Conservation (phyloP, 1,140 invertebrate species). For the Arctopsyche grandis region DNA sequence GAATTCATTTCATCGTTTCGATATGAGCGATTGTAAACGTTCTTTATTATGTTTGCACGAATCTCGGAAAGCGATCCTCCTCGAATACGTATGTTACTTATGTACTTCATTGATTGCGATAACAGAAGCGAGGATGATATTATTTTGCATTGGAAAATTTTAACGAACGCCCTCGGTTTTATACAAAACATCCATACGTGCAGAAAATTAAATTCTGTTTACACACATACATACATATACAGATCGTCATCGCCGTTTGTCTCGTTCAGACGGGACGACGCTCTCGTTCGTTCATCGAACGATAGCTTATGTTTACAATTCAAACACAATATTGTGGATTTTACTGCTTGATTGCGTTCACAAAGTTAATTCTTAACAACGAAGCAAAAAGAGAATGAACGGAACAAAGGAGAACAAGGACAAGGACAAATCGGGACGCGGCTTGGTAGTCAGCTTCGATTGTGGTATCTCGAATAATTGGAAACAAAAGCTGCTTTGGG, state of each 20-base stretch:
- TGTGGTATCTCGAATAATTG: slow-evolving; percentile 9
- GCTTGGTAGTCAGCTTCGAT: slow-evolving; percentile 11
- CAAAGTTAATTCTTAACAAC: slow-evolving; percentile 30
- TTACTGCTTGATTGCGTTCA: slow-evolving; percentile 27
- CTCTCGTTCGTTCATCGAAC: background rate
- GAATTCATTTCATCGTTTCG: no score
- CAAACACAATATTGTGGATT: slow-evolving; percentile 36
- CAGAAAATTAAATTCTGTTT: slow-evolving; percentile 32
- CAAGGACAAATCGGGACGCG: background rate
- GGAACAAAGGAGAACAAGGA: background rate
- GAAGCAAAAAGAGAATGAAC: slow-evolving; percentile 16
- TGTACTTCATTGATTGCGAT: no score
- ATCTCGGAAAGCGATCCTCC: no score
- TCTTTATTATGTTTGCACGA: no score
- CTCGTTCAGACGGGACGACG: background rate
- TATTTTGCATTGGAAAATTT: slow-evolving; percentile 11
- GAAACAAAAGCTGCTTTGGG: slow-evolving; percentile 21
- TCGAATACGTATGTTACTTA: no score
- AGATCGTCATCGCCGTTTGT: no score
- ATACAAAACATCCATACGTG: slow-evolving; percentile 15
- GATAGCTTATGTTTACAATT: slow-evolving; percentile 34
- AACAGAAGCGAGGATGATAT: no score
- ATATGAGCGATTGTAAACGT: no score
- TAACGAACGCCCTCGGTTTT: slow-evolving; percentile 5
- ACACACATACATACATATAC: no score